Conservation (phyloP, 2,113 vertebrate genomes). For the Microtus ochrogaster region DNA sequence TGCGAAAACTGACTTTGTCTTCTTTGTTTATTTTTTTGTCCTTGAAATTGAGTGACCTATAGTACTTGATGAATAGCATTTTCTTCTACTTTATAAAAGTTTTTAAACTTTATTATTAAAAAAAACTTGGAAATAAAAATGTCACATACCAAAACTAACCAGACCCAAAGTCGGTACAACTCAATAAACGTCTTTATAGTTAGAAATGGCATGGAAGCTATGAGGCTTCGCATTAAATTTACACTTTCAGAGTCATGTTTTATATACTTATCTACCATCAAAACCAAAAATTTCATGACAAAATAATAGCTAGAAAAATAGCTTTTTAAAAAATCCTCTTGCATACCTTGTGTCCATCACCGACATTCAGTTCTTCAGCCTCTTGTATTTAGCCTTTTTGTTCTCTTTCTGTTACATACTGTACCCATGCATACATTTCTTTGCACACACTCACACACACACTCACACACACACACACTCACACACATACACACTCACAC, state of each 20-base stretch:
- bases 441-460: background rate
- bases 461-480: too few relatives aligned
- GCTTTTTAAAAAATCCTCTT: too few relatives aligned
- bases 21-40: conserved; percentile 11
- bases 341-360: background rate
- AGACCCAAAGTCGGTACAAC: background rate
- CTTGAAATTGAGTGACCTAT: background rate
- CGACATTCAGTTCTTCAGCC: too few relatives aligned
- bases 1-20: background rate
- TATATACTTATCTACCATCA: background rate
- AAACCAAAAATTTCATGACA: background rate
- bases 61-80: background rate
- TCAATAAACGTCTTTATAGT: too few relatives aligned
- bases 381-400: background rate
- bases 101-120: background rate
- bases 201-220: background rate
- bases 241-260: background rate
- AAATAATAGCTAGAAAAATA: background rate
- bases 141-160: background rate
- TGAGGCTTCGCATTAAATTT: background rate
- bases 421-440: background rate
- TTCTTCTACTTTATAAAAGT: background rate
- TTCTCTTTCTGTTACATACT: background rate
- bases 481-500: background rate
- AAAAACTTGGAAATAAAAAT: background rate